Base-by-base conservation (phyloP, 2,797 vertebrate genomes). In the Moxostoma hubbsi region DNA sequence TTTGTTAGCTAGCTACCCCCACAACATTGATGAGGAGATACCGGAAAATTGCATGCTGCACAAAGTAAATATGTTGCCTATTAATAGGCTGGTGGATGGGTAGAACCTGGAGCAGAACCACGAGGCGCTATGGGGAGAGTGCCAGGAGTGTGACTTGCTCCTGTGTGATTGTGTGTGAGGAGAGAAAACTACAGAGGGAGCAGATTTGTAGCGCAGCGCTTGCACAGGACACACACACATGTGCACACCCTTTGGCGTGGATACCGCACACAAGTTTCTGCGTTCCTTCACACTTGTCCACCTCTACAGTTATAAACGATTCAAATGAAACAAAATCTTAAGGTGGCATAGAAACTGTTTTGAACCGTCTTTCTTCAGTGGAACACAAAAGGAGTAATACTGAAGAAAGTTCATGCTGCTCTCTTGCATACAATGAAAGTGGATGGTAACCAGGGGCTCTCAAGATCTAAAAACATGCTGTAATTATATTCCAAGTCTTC, bases 11-110 rank as follows among this genome's bases (percentile, higher is more conserved):
- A 4, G 36, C 4, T 36, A 36, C 36, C 36, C 36, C 36, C 1
- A 36, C 36, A 36, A 36, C 2, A 36, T 36, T 36, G 36, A 36
- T 36, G 36, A 36, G 36, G 36, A 36, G 36, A 36, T 36, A 36
- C 36, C 36, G 36, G 4, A 36, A 36, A 36, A 36, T 36, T 4
- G 36, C 36, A 36, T 5, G 36, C 36, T 85, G 88, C 89, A 79
- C 66, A 93, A 93, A 92, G 91, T 91, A 94, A 94, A 94, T 93
- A 93, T 93, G 92, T 93, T 93, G 91, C 91, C 94, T 94, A 92
- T 93, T 93, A 93, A 94, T 92, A 92, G 91, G 87, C 75, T 78
- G 82, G 89, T 92, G 91, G 91, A 90, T 77, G 88, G 92, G 89
- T 85, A 76, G 83, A 91, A 93, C 92, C 92, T 91, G 90, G 86